phyloP scores from a whole-genome alignment of 1,140 invertebrate genomes.

The Potamilus streckersoni region DNA sequence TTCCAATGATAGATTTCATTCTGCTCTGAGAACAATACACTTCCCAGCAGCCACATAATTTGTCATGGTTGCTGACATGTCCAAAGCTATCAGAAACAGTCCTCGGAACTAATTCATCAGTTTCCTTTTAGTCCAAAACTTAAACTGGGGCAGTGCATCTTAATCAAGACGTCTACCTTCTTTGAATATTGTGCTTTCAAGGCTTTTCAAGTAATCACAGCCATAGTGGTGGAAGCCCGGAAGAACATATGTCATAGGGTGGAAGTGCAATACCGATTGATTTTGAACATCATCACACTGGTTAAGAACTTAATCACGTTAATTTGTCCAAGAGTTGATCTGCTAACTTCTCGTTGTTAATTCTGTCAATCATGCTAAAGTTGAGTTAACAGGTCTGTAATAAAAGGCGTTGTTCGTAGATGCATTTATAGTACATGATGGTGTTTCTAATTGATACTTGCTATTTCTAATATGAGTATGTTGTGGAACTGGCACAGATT shows the following conservation, averaged over 20 bases:
- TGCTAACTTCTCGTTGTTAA: conserved; percentile 9
- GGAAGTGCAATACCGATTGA: no score
- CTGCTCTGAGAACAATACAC: not conserved
- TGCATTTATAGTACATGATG: no score
- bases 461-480: no score
- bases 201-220: not conserved
- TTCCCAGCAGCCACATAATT: conserved; percentile 1
- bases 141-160: conserved; percentile 6
- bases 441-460: no score
- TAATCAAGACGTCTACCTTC: not conserved
- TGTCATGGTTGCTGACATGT: not conserved
- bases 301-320: not conserved
- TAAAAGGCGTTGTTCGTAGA: not conserved
- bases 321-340: conserved; percentile 12
- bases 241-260: conserved; percentile 6
- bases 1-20: conserved; percentile 1
- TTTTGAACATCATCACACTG: no score
- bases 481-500: no score
- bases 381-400: not conserved
- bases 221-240: not conserved
- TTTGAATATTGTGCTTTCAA: not conserved
- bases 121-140: not conserved
- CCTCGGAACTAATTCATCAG: not conserved
- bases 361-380: conserved; percentile 19
- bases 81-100: not conserved